Evolutionary conservation across 2,113 vertebrate genomes (phyloP).

Genomic region (Eonycteris spelaea): DNA sequence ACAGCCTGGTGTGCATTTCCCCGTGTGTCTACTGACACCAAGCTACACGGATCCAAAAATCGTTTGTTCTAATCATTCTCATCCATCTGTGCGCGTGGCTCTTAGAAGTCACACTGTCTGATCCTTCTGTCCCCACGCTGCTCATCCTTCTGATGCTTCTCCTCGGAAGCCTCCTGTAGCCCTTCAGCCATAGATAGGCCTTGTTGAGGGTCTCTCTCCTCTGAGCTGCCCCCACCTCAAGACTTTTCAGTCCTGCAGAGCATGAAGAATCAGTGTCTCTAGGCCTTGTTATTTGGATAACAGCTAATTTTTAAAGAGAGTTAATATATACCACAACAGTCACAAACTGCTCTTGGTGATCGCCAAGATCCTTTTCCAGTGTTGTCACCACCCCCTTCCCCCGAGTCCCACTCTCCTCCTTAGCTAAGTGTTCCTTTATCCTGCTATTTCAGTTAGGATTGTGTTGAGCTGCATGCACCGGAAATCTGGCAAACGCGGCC

Average conservation of each 20-base stretch:
- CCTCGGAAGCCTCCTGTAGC: not conserved
- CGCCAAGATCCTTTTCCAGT: not conserved
- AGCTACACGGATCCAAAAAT: rapidly evolving
- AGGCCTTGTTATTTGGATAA: not conserved
- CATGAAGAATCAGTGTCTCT: not conserved
- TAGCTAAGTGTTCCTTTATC: not conserved
- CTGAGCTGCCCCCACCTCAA: not conserved
- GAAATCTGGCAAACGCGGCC: not conserved
- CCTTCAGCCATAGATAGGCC: not conserved
- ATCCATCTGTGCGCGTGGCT: not conserved
- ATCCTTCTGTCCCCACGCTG: not conserved
- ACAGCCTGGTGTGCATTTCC: not conserved
- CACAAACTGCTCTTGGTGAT: not conserved
- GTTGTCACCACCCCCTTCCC: not conserved
- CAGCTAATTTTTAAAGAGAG: not conserved
- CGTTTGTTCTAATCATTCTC: not conserved
- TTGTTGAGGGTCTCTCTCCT: not conserved
- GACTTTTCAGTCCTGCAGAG: not conserved
- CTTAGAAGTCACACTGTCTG: rapidly evolving
- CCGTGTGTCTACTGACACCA: not conserved
- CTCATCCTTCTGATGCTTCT: too few relatives aligned
- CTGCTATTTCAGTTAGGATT: not conserved
- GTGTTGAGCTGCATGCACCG: not conserved
- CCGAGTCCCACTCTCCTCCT: not conserved
- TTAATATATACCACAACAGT: not conserved